Evolutionary conservation across 2,113 vertebrate species (phyloP), one percentile per base, ranked within the genome.

Genomic region (Thunnus thynnus): DNA sequence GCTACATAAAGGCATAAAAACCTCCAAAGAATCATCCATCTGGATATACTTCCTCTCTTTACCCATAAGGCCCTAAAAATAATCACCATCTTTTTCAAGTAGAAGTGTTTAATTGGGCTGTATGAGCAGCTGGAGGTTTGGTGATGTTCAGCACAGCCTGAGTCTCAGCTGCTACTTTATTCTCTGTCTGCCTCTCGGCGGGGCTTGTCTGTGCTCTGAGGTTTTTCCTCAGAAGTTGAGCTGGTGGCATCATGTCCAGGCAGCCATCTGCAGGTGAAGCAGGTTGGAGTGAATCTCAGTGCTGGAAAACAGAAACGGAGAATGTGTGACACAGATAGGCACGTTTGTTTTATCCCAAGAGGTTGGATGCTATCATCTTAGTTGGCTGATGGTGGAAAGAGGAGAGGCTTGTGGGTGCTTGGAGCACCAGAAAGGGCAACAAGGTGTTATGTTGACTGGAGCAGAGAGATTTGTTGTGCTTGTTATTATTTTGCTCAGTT

Each of bases 61-160:
- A 93, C 88, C 92, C 92, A 93, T 94, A 93, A 93, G 89, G 88
- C 87, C 92, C 92, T 93, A 93, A 93, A 93, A 93, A 95, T 93
- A 94, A 93, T 93, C 92, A 93, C 90, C 90, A 92, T 93, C 90
- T 93, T 94, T 93, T 94, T 94, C 93, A 93, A 90, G 92, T 92
- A 90, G 89, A 93, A 94, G 93, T 93, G 92, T 91, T 93, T 94
- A 94, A 94, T 94, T 94, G 91, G 94, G 90, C 90, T 91, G 90
- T 89, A 89, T 83, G 92, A 93, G 93, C 93, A 94, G 93, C 92
- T 94, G 93, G 94, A 93, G 92, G 92, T 93, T 92, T 89, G 92
- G 86, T 92, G 90, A 80, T 93, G 92, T 92, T 90, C 84, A 79
- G 88, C 91, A 87, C 91, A 93, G 91, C 92, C 92, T 92, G 91